Percentiles rank a stretch among this genome's conserved stretches.
Evolutionary conservation across 2,888 invertebrate species (phyloP).

Genomic region (Parthenolecanium corni): DNA sequence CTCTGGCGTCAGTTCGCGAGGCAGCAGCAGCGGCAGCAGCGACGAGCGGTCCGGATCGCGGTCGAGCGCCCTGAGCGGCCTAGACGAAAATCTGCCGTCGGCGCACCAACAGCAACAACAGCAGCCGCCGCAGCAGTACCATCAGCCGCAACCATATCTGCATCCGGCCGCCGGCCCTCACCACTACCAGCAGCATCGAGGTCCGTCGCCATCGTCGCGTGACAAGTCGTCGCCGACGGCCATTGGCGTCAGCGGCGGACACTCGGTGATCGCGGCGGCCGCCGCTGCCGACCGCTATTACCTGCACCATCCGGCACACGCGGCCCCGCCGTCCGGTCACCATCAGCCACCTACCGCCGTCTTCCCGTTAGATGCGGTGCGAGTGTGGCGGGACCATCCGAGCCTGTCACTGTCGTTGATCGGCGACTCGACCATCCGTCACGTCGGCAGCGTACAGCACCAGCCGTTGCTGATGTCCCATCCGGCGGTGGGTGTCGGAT

Average conservation of each 20-base stretch:
- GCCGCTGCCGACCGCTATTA: neutral
- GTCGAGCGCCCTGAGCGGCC: constrained; percentile 60
- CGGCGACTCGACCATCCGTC: constrained; percentile 44
- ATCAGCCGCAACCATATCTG: constrained; percentile 46
- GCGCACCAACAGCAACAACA: constrained; percentile 46
- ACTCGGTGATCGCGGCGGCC: neutral
- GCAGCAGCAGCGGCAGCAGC: constrained; percentile 51
- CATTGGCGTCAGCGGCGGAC: neutral
- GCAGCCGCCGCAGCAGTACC: constrained; percentile 40
- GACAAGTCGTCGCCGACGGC: constrained; percentile 4
- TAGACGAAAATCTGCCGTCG: constrained; percentile 46
- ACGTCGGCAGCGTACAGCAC: constrained; percentile 52
- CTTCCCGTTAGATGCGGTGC: constrained; percentile 28
- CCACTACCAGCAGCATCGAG: constrained; percentile 58
- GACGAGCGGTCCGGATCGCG: constrained; percentile 68
- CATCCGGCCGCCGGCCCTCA: no score
- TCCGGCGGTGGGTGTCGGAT: constrained; percentile 34
- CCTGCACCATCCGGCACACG: neutral
- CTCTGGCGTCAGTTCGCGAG: constrained; percentile 63
- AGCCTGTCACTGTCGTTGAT: constrained; percentile 43
- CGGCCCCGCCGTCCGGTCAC: neutral
- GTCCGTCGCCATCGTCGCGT: constrained; percentile 43
- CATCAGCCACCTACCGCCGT: neutral
- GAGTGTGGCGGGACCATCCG: constrained; percentile 45
- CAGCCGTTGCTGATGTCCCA: constrained; percentile 44